Percentiles rank a stretch among this genome's conserved stretches.
phyloP scores from a whole-genome alignment of 92 coral and sea anemone genomes.

The Pocillopora meandrina region DNA sequence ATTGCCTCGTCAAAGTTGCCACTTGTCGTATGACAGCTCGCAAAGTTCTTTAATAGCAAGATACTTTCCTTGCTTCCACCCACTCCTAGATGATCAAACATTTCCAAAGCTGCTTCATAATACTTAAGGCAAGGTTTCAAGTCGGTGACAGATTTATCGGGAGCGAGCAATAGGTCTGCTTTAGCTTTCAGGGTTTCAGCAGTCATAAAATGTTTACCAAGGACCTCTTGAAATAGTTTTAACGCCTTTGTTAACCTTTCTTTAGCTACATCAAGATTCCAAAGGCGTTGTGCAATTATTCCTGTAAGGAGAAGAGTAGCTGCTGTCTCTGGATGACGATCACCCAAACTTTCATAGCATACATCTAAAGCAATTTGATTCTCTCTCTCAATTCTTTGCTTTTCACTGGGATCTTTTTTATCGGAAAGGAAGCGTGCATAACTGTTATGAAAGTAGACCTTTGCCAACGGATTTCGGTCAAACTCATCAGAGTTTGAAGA shows the following conservation, averaged over 20 bases:
- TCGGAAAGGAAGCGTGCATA: slow-evolving; percentile 13
- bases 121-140: neutral
- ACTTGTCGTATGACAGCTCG: slow-evolving; percentile 10
- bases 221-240: neutral
- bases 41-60: slow-evolving; percentile 31
- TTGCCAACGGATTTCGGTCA: neutral
- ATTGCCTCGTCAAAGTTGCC: slow-evolving; percentile 12
- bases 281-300: slow-evolving; percentile 6
- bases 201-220: slow-evolving; percentile 30
- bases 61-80: slow-evolving; percentile 3
- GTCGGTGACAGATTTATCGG: neutral
- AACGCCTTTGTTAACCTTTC: neutral
- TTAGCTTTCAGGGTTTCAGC: neutral
- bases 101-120: slow-evolving; percentile 13
- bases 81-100: slow-evolving; percentile 21
- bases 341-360: neutral
- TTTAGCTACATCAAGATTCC: neutral
- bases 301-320: slow-evolving; percentile 20
- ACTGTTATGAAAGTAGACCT: slow-evolving; percentile 14
- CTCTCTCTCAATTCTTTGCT: neutral
- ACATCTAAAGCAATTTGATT: neutral
- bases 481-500: neutral
- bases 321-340: slow-evolving; percentile 22
- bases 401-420: neutral
- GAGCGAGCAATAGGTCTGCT: neutral